phyloP scores from a whole-genome alignment of 2,113 vertebrate genomes.

The Lophochroa leadbeateri region DNA sequence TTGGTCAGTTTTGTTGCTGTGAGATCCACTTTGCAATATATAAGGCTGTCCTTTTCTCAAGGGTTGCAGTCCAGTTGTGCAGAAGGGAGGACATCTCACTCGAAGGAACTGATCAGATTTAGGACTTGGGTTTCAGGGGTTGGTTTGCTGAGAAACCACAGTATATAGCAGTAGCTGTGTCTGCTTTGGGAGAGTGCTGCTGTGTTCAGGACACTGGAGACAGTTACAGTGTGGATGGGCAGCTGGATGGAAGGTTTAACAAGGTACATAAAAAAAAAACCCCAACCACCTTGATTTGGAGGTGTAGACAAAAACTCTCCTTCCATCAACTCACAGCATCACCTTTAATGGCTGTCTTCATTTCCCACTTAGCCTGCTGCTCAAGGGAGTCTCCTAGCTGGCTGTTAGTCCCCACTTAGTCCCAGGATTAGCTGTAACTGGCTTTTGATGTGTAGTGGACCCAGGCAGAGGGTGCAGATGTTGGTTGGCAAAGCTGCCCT shows the following conservation, averaged over 20 bases:
- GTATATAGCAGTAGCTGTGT: not conserved
- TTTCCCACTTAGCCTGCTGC: not conserved
- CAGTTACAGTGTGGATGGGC: not conserved
- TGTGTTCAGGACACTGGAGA: not conserved
- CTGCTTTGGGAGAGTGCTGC: not conserved
- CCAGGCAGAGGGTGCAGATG: not conserved
- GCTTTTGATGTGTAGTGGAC: not conserved
- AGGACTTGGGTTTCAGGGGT: not conserved
- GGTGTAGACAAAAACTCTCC: not conserved
- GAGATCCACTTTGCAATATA: not conserved
- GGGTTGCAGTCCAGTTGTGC: not conserved
- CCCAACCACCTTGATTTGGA: not conserved
- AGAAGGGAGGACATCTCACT: not conserved
- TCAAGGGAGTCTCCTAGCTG: not conserved
- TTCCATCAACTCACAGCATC: not conserved
- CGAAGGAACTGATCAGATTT: not conserved
- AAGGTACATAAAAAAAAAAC: not conserved
- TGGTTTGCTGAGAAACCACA: not conserved
- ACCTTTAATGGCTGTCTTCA: not conserved
- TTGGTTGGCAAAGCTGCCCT: not conserved
- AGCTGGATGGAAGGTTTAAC: not conserved
- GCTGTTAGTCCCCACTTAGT: not conserved
- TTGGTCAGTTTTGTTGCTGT: not conserved
- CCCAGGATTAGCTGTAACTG: not conserved
- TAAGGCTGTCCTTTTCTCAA: not conserved